These are phyloP conservation scores for Carapus acus DNA, from an alignment of 2,797 vertebrate genomes.

Conservation along the genomic window DNA sequence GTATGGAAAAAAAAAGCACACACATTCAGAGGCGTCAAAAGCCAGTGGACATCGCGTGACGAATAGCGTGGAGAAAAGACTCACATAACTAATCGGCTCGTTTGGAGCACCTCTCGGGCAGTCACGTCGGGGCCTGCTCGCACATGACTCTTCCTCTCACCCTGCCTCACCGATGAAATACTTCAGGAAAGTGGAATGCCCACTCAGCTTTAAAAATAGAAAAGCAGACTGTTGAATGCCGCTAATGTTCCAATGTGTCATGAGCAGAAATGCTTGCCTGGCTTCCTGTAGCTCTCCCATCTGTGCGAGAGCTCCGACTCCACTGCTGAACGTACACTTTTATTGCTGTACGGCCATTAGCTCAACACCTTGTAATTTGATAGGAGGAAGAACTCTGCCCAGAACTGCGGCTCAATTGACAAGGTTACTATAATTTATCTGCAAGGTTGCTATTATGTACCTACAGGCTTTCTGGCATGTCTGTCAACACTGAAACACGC, in stretches of 20 bases:
- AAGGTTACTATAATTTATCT: background rate
- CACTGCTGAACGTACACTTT: conserved; percentile 6
- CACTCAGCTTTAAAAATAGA: conserved; percentile 1
- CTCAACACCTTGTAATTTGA: conserved; percentile 13
- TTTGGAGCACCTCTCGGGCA: background rate
- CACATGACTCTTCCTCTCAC: background rate
- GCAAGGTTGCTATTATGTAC: too few species aligned
- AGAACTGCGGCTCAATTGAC: conserved; percentile 1
- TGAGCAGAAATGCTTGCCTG: conserved; percentile 15
- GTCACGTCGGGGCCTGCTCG: background rate
- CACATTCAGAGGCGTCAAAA: background rate
- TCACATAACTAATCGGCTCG: background rate
- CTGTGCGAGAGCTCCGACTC: conserved; percentile 15
- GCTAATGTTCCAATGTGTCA: conserved; percentile 37
- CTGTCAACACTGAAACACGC: too few species aligned
- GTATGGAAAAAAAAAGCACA: background rate
- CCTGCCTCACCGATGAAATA: conserved; percentile 8
- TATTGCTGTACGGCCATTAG: background rate
- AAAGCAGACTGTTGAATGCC: conserved; percentile 24
- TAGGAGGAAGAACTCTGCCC: background rate
- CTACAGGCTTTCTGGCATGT: too few species aligned
- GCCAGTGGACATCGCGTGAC: conserved; percentile 4
- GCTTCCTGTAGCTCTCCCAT: conserved; percentile 32
- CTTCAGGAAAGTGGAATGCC: conserved; percentile 14
- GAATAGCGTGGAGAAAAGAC: conserved; percentile 1